A percentile compares a stretch with the other conserved stretches of the same genome.
Conservation (phyloP, 2,113 vertebrate genomes). For the Calypte anna region DNA sequence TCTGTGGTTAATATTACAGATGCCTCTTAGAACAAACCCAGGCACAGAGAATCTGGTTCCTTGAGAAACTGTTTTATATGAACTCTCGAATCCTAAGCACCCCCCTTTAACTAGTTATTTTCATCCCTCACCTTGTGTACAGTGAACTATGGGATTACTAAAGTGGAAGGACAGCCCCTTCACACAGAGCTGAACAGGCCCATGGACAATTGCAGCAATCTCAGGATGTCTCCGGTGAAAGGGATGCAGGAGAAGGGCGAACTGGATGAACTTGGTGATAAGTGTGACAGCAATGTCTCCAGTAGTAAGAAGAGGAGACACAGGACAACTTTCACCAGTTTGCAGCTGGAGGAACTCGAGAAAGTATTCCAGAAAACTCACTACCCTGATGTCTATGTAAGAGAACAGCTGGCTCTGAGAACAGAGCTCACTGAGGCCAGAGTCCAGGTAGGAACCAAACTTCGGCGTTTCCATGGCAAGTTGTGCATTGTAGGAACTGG, state of each 20-base stretch:
- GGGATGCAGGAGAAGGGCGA: constrained; percentile 86
- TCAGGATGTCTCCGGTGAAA: constrained; percentile 87
- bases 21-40: not conserved
- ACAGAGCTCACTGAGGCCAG: constrained; percentile 97
- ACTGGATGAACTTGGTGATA: constrained; percentile 90
- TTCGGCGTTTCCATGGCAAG: not conserved
- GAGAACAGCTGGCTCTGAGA: constrained; percentile 96
- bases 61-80: not conserved
- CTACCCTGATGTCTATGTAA: constrained; percentile 98
- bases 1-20: not conserved
- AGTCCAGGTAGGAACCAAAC: constrained; percentile 87
- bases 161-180: constrained; percentile 86
- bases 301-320: constrained; percentile 98
- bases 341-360: constrained; percentile 96
- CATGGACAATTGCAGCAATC: constrained; percentile 86
- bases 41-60: not conserved
- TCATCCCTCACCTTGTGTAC: constrained; percentile 1
- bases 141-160: constrained; percentile 87
- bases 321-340: constrained; percentile 95
- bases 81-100: not conserved
- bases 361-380: constrained; percentile 99
- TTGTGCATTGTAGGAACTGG: not conserved
- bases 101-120: constrained; percentile 19
- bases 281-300: constrained; percentile 97
- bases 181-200: constrained; percentile 85